phyloP scores from a whole-genome alignment of 1,140 invertebrate species.

The Drosophila sturtevanti region DNA sequence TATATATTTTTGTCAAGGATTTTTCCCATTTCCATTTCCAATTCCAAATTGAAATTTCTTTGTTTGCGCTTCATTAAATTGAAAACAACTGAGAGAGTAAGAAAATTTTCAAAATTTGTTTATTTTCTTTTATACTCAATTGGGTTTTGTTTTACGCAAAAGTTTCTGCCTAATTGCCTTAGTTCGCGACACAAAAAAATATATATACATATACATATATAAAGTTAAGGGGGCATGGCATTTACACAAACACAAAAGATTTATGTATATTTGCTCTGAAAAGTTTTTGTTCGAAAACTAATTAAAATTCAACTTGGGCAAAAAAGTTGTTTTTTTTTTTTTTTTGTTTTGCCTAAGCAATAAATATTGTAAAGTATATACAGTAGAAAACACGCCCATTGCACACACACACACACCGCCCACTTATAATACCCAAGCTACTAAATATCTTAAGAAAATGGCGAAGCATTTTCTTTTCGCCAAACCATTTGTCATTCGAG shows the following conservation, averaged over 20 bases:
- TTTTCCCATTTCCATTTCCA: no score
- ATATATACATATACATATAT: no score
- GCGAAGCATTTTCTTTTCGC: constrained; percentile 47
- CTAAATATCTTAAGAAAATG: constrained; percentile 52
- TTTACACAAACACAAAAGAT: no score
- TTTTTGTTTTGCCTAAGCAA: constrained; percentile 70
- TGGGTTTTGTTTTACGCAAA: constrained; percentile 26
- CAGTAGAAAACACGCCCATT: constrained; percentile 22
- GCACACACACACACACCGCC: not conserved
- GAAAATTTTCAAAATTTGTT: constrained; percentile 61
- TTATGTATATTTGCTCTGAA: constrained; percentile 2
- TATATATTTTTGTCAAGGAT: no score
- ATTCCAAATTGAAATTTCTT: constrained; percentile 53
- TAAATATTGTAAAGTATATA: constrained; percentile 79
- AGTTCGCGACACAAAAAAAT: constrained; percentile 51
- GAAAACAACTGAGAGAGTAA: not conserved
- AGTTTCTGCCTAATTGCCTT: constrained; percentile 62
- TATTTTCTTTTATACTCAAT: constrained; percentile 42
- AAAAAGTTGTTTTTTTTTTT: constrained; percentile 69
- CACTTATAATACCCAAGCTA: constrained; percentile 2
- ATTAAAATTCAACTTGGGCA: constrained; percentile 80
- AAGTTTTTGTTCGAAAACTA: constrained; percentile 52
- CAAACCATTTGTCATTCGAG: constrained; percentile 75
- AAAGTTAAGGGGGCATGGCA: constrained; percentile 26
- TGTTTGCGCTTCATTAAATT: constrained; percentile 66